phyloP scores from a whole-genome alignment of 2,113 vertebrate species.

The Edolisoma coerulescens region DNA sequence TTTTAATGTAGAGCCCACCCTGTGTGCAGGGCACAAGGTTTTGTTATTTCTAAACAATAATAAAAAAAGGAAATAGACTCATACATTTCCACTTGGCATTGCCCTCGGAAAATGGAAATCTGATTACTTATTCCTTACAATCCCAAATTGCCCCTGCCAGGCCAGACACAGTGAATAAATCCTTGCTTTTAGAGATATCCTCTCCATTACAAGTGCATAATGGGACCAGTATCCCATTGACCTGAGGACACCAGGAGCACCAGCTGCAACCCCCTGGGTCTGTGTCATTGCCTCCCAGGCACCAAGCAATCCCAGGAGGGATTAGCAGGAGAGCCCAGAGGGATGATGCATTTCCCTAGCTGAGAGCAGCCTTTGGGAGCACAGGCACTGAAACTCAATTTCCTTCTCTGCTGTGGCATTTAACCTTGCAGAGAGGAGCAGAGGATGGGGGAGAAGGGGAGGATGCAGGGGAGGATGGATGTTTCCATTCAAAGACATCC shows the following conservation, averaged over 20 bases:
- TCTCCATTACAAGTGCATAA: neutral
- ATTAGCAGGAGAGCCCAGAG: neutral
- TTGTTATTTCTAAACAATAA: constrained; percentile 2
- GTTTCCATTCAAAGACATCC: neutral
- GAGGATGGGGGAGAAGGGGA: neutral
- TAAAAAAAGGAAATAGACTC: neutral
- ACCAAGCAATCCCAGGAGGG: neutral
- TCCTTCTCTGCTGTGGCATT: neutral
- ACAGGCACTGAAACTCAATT: constrained; percentile 22
- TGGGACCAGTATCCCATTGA: constrained; percentile 12
- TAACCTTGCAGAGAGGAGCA: neutral
- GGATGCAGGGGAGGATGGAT: neutral
- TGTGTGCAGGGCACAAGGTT: neutral
- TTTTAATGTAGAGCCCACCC: neutral
- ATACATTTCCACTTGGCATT: constrained; percentile 5
- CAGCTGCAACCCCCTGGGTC: neutral
- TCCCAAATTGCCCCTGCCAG: constrained; percentile 53
- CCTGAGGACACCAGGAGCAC: neutral
- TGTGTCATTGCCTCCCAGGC: neutral
- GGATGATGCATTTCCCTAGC: neutral
- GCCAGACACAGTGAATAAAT: constrained; percentile 61
- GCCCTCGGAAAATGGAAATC: constrained; percentile 33
- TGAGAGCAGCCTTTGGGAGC: neutral
- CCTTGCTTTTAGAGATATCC: constrained; percentile 6
- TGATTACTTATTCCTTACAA: constrained; percentile 60